phyloP scores from a whole-genome alignment of 2,797 vertebrate species.

The Hybognathus amarus region DNA sequence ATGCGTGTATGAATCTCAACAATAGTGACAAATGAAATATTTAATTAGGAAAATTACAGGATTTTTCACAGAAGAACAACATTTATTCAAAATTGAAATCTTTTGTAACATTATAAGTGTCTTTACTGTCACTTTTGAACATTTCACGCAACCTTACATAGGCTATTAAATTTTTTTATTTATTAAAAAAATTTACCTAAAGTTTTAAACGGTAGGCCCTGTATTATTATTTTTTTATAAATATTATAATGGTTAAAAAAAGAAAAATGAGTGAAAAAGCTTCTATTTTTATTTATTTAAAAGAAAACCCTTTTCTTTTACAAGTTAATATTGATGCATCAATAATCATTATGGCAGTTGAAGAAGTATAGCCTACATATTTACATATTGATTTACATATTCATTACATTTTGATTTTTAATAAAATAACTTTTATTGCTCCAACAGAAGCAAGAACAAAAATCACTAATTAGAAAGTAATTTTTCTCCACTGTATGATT shows the following conservation, averaged over 20 bases:
- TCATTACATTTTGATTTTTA: too few species aligned
- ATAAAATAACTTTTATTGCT: too few species aligned
- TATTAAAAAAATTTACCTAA: neutral
- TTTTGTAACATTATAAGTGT: neutral
- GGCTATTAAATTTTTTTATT: too few species aligned
- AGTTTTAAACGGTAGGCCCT: neutral
- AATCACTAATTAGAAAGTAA: neutral
- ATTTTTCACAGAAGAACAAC: too few species aligned
- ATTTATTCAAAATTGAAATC: neutral
- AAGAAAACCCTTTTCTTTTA: neutral
- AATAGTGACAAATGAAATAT: too few species aligned
- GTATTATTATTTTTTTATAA: neutral
- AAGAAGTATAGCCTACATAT: neutral
- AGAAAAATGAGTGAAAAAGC: neutral
- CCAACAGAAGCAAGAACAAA: neutral
- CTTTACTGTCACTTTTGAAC: neutral
- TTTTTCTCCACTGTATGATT: neutral
- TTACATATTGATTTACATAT: too few species aligned
- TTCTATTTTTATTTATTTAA: neutral
- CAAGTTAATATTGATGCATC: neutral
- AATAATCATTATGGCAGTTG: neutral
- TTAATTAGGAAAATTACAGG: too few species aligned
- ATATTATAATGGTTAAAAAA: neutral
- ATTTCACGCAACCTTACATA: neutral
- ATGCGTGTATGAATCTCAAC: too few species aligned